Evolutionary conservation across 2,888 invertebrate genomes (phyloP).

Genomic region (Sinotaia quadrata): DNA sequence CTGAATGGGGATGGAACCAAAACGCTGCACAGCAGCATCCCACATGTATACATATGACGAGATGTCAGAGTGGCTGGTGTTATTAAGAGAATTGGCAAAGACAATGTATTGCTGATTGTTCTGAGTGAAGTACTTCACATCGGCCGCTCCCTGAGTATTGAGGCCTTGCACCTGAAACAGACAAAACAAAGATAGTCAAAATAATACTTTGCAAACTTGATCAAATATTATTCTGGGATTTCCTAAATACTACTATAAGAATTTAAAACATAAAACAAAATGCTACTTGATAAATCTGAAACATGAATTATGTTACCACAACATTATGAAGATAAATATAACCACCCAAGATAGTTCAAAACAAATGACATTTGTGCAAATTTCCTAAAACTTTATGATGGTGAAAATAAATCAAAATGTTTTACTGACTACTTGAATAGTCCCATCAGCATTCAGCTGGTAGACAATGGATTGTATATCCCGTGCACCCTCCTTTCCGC

Average conservation of each 20-base stretch:
- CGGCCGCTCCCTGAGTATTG: constrained; percentile 57
- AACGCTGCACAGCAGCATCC: constrained; percentile 50
- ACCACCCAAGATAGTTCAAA: too few relatives aligned
- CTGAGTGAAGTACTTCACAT: constrained; percentile 54
- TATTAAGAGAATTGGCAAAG: constrained; percentile 60
- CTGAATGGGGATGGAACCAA: constrained; percentile 51
- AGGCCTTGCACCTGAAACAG: constrained; percentile 62
- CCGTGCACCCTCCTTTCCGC: constrained; percentile 51
- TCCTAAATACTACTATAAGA: too few relatives aligned
- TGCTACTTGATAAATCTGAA: too few relatives aligned
- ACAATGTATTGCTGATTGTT: constrained; percentile 53
- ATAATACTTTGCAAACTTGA: too few relatives aligned
- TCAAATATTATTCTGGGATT: too few relatives aligned
- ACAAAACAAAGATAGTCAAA: too few relatives aligned
- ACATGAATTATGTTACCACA: too few relatives aligned
- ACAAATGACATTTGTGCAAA: too few relatives aligned
- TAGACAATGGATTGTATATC: constrained; percentile 60
- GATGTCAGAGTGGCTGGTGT: constrained; percentile 54
- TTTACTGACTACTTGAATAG: constrained; percentile 52
- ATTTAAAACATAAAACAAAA: too few relatives aligned
- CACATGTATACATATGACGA: constrained; percentile 60
- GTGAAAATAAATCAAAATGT: too few relatives aligned
- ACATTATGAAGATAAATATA: too few relatives aligned
- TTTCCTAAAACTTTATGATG: too few relatives aligned
- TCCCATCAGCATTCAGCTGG: constrained; percentile 47